Base-by-base conservation (phyloP, 1,140 invertebrate species). In the Brachionus sp. region DNA sequence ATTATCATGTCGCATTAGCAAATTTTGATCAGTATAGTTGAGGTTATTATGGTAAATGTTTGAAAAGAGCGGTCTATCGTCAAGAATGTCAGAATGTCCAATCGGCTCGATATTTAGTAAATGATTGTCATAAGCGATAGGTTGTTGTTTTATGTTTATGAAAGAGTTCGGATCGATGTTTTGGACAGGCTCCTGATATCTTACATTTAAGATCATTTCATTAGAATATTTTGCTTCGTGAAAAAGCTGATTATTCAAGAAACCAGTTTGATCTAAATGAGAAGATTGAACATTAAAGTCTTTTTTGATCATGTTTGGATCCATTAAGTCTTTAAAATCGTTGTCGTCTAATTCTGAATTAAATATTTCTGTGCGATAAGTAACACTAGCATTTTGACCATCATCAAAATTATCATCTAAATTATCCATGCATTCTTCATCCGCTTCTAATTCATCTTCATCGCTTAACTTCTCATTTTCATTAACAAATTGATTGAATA, bases 331-430 rank as follows among this genome's bases (percentile, higher is more conserved):
- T 23, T 75, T 39, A n/a, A 75, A 75, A 46, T 46, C 42, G 37
- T 75, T 75, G 23, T 75, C 70, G 42, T 33, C 44, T 25, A 75
- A 46, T 75, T 75, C 70, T 25, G 70, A 46, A 13, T 46, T 75
- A 12, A 75, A 75, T 46, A 75, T 75, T 46, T 75, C 70, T 9
- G 70, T 75, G n/a, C 44, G 9, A 75, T 46, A 75, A 12, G 70
- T 75, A 25, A 75, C 70, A 75, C 44, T 75, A 19, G 19, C 70
- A 9, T 75, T 44, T 46, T 2, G 16, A 13, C 44, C 70, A 46
- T 75, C 70, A 12, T 75, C 70, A 44, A 46, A 46, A 13, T 75
- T 44, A 16, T 75, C 23, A 10, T 73, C 39, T 70, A 33, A 25
- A 70, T 33, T 70, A 23, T 73, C 33, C 10, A 25, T 33, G 1